Percentiles rank a stretch among this genome's conserved stretches.
These are phyloP conservation scores for Diaperis boleti DNA, from an alignment of 2,888 invertebrate species.

Conservation along the genomic window DNA sequence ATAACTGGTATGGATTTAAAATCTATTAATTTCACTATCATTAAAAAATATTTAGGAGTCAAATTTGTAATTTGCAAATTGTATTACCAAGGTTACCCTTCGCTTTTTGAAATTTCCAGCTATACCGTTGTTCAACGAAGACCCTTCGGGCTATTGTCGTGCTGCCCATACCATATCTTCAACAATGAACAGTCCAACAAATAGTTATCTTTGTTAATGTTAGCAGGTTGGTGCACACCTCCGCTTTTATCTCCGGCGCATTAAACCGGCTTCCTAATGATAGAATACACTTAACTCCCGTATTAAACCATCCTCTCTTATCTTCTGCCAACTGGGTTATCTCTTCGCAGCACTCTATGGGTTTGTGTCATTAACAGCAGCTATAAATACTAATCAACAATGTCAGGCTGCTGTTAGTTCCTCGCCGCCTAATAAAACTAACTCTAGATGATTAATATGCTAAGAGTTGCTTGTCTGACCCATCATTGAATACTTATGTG, in stretches of 20 bases:
- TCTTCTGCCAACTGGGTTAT: constrained; percentile 48
- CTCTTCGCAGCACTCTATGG: constrained; percentile 45
- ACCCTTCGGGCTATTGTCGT: neutral
- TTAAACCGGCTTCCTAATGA: constrained; percentile 58
- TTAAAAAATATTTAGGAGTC: no score
- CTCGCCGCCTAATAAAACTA: constrained; percentile 38
- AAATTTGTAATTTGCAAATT: no score
- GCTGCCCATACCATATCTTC: constrained; percentile 11
- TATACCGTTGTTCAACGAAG: no score
- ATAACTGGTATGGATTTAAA: no score
- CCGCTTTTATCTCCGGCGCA: constrained; percentile 44
- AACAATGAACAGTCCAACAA: constrained; percentile 40
- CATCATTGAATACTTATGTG: constrained; percentile 8
- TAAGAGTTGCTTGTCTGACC: constrained; percentile 20
- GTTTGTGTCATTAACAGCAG: constrained; percentile 46
- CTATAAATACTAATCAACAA: constrained; percentile 52
- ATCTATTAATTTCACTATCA: no score
- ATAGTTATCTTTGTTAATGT: constrained; percentile 50
- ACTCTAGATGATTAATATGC: constrained; percentile 33
- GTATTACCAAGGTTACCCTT: no score
- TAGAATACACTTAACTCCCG: constrained; percentile 59
- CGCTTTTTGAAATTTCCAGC: no score
- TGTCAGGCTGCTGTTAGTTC: constrained; percentile 43
- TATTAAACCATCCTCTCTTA: constrained; percentile 48
- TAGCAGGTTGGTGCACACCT: constrained; percentile 52